These are phyloP conservation scores for Malurus alboscapulatus DNA, from an alignment of 2,113 vertebrate genomes.

Conservation along the genomic window DNA sequence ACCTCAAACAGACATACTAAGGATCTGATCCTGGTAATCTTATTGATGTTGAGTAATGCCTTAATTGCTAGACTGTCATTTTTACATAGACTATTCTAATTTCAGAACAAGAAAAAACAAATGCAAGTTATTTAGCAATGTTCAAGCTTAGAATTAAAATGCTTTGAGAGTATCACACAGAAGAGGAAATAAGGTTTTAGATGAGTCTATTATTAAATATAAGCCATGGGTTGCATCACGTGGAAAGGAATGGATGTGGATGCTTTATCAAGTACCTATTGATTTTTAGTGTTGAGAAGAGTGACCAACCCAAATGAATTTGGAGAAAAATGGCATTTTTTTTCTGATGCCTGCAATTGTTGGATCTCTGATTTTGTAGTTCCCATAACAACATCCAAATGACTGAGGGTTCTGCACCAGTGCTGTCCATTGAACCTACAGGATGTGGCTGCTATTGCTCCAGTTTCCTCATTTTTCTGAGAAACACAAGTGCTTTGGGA, in stretches of 20 bases:
- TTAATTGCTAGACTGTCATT: constrained; percentile 18
- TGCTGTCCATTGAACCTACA: neutral
- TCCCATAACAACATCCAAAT: constrained; percentile 72
- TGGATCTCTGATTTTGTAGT: constrained; percentile 45
- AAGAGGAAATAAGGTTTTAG: constrained; percentile 14
- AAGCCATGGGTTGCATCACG: neutral
- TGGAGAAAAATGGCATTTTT: constrained; percentile 41
- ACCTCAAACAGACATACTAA: neutral
- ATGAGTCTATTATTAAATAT: neutral
- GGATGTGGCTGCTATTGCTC: neutral
- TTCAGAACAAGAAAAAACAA: constrained; percentile 4
- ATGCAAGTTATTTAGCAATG: neutral
- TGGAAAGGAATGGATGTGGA: neutral
- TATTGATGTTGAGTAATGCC: neutral
- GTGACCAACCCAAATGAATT: constrained; percentile 24
- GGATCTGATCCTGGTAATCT: neutral
- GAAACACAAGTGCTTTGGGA: neutral
- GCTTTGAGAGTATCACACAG: constrained; percentile 31
- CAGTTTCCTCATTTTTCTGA: neutral
- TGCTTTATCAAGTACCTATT: neutral
- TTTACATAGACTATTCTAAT: neutral
- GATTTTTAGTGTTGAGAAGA: constrained; percentile 19
- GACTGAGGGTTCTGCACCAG: constrained; percentile 31
- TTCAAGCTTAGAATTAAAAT: constrained; percentile 25
- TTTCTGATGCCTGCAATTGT: constrained; percentile 38